These are phyloP conservation scores for Drosophila kuntzei DNA, from an alignment of 2,888 invertebrate genomes.

Conservation along the genomic window DNA sequence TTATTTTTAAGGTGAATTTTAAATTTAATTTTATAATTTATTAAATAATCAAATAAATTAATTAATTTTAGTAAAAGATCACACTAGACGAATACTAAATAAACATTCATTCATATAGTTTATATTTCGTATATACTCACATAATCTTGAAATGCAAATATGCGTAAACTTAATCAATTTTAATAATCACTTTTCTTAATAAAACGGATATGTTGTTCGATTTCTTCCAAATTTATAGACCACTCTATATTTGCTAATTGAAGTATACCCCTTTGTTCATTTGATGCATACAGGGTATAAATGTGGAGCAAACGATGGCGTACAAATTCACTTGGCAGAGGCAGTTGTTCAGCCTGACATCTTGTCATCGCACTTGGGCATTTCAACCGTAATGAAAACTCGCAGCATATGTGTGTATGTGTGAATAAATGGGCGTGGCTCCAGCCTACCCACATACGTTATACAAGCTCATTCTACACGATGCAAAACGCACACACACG, in stretches of 20 bases:
- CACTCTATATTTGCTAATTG: too few species aligned
- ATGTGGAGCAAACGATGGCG: conserved; percentile 10
- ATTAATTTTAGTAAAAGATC: neutral
- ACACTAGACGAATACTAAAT: neutral
- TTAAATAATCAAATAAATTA: too few species aligned
- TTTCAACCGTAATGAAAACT: conserved; percentile 57
- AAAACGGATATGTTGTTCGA: too few species aligned
- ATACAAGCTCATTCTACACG: conserved; percentile 1
- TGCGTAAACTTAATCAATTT: too few species aligned
- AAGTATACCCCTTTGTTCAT: neutral
- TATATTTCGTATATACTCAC: too few species aligned
- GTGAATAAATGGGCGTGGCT: conserved; percentile 19
- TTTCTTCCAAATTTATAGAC: too few species aligned
- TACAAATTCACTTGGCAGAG: conserved; percentile 17
- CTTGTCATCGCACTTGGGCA: conserved; percentile 33
- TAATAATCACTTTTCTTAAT: too few species aligned
- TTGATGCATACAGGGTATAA: neutral
- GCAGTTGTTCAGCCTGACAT: conserved; percentile 37
- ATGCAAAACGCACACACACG: conserved; percentile 22
- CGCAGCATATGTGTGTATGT: conserved; percentile 47
- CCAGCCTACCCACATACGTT: conserved; percentile 12
- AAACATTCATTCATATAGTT: neutral
- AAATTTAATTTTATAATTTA: neutral
- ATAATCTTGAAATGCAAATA: too few species aligned
- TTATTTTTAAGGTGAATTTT: too few species aligned